Evolutionary conservation across 2,797 vertebrate species (phyloP).

Genomic region (Microchirus variegatus): DNA sequence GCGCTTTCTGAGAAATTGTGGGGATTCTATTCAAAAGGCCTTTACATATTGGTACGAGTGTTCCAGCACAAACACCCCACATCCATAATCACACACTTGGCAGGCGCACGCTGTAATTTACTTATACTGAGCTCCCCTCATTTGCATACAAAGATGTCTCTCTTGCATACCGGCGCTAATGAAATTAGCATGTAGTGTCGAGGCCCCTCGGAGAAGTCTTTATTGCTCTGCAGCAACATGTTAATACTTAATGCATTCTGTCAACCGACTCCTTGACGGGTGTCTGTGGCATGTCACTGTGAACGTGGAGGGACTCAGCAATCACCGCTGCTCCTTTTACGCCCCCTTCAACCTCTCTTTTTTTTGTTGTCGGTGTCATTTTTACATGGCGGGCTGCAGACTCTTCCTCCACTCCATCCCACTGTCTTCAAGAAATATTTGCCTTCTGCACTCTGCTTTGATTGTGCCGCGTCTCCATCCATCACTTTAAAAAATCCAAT

Average conservation of each 20-base stretch:
- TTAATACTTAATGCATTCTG: slow-evolving; percentile 68
- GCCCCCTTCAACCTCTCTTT: neutral
- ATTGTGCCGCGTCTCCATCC: slow-evolving; percentile 11
- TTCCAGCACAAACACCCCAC: slow-evolving; percentile 48
- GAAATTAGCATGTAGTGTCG: slow-evolving; percentile 72
- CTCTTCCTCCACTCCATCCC: slow-evolving; percentile 12
- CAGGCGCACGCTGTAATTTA: slow-evolving; percentile 65
- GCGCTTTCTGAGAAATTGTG: slow-evolving; percentile 5
- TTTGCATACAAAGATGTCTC: slow-evolving; percentile 78
- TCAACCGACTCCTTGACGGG: slow-evolving; percentile 49
- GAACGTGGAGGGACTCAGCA: slow-evolving; percentile 45
- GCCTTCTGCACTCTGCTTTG: slow-evolving; percentile 7
- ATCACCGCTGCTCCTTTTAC: slow-evolving; percentile 2
- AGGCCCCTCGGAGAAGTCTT: slow-evolving; percentile 55
- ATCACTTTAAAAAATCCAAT: slow-evolving; percentile 16
- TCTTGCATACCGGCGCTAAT: slow-evolving; percentile 68
- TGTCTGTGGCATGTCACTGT: slow-evolving; percentile 36
- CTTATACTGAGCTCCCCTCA: slow-evolving; percentile 63
- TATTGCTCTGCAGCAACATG: slow-evolving; percentile 53
- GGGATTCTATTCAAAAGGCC: slow-evolving; percentile 35
- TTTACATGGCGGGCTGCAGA: too few species aligned
- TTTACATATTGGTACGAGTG: slow-evolving; percentile 45
- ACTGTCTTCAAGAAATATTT: slow-evolving; percentile 18
- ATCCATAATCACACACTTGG: slow-evolving; percentile 68
- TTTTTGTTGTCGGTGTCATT: too few species aligned